Conservation (phyloP, 2,113 vertebrate species). For the Parotia lawesii region DNA sequence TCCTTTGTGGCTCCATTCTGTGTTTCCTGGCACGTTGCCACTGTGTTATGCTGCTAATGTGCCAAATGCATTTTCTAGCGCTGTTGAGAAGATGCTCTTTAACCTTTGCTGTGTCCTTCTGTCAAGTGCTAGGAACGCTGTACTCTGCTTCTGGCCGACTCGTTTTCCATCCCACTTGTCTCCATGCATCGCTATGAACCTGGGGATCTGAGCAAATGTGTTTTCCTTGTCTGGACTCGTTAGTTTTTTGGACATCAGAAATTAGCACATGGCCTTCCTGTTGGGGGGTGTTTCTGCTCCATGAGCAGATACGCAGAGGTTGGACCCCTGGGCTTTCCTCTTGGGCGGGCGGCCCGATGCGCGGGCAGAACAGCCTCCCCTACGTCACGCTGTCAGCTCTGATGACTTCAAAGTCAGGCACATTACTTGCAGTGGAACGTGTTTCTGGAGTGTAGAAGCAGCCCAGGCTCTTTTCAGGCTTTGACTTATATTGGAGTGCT, state of each 20-base stretch:
- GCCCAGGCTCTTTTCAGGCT: neutral
- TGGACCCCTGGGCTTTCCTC: neutral
- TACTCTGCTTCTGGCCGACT: neutral
- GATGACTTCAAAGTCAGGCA: neutral
- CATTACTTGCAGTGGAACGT: neutral
- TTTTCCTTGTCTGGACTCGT: neutral
- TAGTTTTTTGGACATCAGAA: neutral
- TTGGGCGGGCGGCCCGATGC: fast-evolving
- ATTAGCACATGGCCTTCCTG: neutral
- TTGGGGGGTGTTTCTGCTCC: neutral
- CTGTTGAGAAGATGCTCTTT: neutral
- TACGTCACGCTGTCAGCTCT: neutral
- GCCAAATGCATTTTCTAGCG: neutral
- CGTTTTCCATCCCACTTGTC: neutral
- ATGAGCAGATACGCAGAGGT: fast-evolving
- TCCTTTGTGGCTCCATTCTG: fast-evolving
- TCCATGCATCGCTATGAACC: fast-evolving
- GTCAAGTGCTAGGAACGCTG: neutral
- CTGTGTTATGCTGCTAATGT: fast-evolving
- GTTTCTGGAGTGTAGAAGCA: neutral
- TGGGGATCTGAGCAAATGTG: neutral
- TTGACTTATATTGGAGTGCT: fast-evolving
- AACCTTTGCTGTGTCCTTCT: neutral
- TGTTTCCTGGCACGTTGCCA: neutral
- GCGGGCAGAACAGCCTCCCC: neutral